These are phyloP conservation scores for Pammene fasciana DNA, from an alignment of 2,888 invertebrate genomes.

Conservation along the genomic window DNA sequence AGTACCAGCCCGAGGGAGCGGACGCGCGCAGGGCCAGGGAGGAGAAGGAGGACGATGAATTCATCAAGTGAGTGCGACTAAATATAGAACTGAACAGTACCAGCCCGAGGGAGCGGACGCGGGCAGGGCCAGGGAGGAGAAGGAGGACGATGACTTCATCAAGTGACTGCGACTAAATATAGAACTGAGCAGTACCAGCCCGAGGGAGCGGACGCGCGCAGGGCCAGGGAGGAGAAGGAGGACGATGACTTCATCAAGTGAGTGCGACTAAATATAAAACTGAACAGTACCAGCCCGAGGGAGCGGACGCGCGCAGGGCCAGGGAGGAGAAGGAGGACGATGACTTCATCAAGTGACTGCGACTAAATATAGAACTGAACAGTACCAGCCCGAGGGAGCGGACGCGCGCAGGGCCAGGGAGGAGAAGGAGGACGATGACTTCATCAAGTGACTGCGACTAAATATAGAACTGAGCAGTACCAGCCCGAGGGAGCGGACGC, in stretches of 20 bases:
- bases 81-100: slow-evolving; percentile 79
- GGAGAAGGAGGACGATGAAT: slow-evolving; percentile 92
- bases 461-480: slow-evolving; percentile 69
- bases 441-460: slow-evolving; percentile 71
- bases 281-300: slow-evolving; percentile 85
- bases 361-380: too few species aligned
- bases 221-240: slow-evolving; percentile 87
- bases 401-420: slow-evolving; percentile 86
- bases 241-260: slow-evolving; percentile 87
- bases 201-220: slow-evolving; percentile 86
- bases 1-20: slow-evolving; percentile 87
- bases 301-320: slow-evolving; percentile 85
- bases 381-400: slow-evolving; percentile 87
- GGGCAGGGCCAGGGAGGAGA: slow-evolving; percentile 86
- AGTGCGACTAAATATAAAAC: background rate
- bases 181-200: slow-evolving; percentile 82
- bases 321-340: slow-evolving; percentile 90
- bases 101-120: slow-evolving; percentile 87
- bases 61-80: slow-evolving; percentile 72
- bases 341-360: slow-evolving; percentile 77
- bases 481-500: slow-evolving; percentile 87
- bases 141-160: slow-evolving; percentile 94
- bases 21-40: slow-evolving; percentile 86
- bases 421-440: slow-evolving; percentile 89
- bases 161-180: background rate